Evolutionary conservation across 2,113 vertebrate species (phyloP).

Genomic region (Kobus ellipsiprymnus): DNA sequence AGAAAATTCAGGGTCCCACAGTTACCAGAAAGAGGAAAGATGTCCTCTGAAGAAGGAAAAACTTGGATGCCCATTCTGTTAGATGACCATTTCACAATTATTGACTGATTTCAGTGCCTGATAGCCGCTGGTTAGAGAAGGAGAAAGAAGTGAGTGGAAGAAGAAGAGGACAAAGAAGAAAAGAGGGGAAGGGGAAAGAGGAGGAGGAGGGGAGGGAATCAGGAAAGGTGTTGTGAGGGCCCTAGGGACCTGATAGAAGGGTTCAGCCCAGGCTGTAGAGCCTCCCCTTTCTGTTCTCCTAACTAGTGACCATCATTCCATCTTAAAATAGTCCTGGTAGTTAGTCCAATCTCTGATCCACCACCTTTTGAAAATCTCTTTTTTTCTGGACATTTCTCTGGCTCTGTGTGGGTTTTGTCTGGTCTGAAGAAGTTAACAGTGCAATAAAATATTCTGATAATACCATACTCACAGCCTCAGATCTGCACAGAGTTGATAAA

Average conservation of each 20-base stretch:
- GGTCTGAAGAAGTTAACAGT: background rate
- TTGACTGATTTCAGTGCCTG: background rate
- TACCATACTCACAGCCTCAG: background rate
- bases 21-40: background rate
- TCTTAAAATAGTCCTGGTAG: background rate
- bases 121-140: too few species aligned
- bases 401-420: background rate
- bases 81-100: background rate
- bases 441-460: background rate
- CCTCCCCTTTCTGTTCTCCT: background rate
- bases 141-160: background rate
- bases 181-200: too few species aligned
- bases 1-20: background rate
- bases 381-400: background rate
- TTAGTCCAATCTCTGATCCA: background rate
- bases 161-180: background rate
- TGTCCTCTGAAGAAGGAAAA: background rate
- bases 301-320: background rate
- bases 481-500: background rate
- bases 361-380: background rate
- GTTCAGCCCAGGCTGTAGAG: background rate
- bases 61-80: background rate
- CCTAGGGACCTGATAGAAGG: background rate
- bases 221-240: background rate
- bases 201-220: background rate